Base-by-base conservation (phyloP, 2,113 vertebrate genomes). In the Heteronetta atricapilla region DNA sequence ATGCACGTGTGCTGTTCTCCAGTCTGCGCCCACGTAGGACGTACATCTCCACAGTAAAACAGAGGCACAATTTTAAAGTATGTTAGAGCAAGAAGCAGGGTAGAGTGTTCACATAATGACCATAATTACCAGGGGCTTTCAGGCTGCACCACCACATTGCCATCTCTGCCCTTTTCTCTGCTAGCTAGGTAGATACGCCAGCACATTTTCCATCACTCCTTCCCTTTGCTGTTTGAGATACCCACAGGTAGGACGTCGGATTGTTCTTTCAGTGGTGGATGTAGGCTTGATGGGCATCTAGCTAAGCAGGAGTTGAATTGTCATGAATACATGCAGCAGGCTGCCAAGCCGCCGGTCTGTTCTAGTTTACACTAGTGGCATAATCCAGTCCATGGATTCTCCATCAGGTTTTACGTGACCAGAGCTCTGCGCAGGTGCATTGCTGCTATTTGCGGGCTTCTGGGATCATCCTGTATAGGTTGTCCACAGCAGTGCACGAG, bases 201-300 rank as follows among this genome's bases (percentile, higher is more conserved):
- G 20, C n/a, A 23, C 31, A 3, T 90, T 88, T 88, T 77, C 34
- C 34, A 73, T 69, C 33, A 16, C 19, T 64, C 28, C 25, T 63
- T 90, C 73, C 28, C 63, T 90, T 73, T 81, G 20, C 38, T 36
- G 74, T 80, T 60, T 84, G 19, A 82, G 69, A 78, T 88, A 60
- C 46, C 31, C 28, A 44, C 23, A 58, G 55, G n/a, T 31, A 82
- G 55, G 33, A 44, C 62, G 8, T 19, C 69, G 63, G 23, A 36
- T 44, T 72, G 14, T 73, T 74, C 48, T 79, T 75, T 53, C 44
- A n/a, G 53, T 33, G 34, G 62, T 91, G 38, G 38, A 68, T 60
- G 12, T 21, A 88, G 23, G 33, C 77, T 88, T 90, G 64, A 31
- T 36, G 62, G 75, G 64, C 59, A 89, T 8, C 36, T 23, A 77